Conservation (phyloP, 2,888 invertebrate species). For the Lasioglossum figueresi region DNA sequence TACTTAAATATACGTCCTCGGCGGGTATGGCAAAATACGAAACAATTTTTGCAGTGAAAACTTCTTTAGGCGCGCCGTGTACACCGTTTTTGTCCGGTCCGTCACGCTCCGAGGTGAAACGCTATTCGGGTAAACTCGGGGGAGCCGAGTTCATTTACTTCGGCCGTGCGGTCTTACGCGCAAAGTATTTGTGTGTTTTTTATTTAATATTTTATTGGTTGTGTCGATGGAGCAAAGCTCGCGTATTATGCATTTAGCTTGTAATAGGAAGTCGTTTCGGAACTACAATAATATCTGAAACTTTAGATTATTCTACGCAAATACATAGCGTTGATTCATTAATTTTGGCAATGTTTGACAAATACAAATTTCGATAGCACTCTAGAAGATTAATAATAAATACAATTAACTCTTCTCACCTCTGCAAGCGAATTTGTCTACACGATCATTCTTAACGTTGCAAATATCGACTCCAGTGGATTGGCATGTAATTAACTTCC, state of each 20-base stretch:
- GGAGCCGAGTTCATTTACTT: no score
- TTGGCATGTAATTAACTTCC: background rate
- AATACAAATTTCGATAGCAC: background rate
- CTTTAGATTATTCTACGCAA: background rate
- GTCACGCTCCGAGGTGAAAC: no score
- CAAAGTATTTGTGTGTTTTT: no score
- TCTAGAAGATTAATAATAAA: background rate
- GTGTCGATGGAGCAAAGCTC: background rate
- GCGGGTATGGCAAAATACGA: background rate
- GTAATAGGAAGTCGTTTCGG: background rate
- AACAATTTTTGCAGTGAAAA: background rate
- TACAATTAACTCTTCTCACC: background rate
- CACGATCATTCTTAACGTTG: background rate
- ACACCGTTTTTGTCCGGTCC: no score
- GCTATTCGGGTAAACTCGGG: no score
- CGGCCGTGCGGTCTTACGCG: no score
- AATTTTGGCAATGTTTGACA: background rate
- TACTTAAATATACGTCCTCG: background rate
- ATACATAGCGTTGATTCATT: background rate
- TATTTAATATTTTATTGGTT: background rate
- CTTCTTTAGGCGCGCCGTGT: no score
- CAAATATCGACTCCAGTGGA: background rate
- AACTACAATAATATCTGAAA: background rate
- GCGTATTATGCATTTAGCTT: background rate
- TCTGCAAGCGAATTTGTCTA: background rate